Percentiles rank a stretch among this genome's conserved stretches.
Evolutionary conservation across 2,113 vertebrate genomes (phyloP).

Genomic region (Mesembrinibis cayennensis): DNA sequence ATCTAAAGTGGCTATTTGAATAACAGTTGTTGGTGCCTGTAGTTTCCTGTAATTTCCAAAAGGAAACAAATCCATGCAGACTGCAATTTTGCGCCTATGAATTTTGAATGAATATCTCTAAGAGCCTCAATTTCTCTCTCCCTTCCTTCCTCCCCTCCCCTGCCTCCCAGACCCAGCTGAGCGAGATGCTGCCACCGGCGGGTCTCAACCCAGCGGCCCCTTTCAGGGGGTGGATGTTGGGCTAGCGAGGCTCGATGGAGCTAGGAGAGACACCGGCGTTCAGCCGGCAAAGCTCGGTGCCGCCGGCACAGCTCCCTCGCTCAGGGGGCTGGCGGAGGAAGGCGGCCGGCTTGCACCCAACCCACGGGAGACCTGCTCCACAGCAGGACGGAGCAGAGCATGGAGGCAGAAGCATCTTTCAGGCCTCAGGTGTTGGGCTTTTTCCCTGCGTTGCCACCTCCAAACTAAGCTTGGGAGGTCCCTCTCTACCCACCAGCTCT

Average conservation of each 20-base stretch:
- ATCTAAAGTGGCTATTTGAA: constrained; percentile 70
- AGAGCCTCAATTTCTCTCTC: constrained; percentile 39
- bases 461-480: not conserved
- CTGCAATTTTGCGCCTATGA: constrained; percentile 68
- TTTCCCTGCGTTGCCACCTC: not conserved
- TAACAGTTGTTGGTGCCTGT: constrained; percentile 67
- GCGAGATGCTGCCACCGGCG: not conserved
- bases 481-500: not conserved
- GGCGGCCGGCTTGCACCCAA: rapidly evolving
- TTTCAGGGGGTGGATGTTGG: not conserved
- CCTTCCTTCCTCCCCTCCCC: not conserved
- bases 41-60: constrained; percentile 73
- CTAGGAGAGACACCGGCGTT: not conserved
- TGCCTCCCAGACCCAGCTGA: not conserved
- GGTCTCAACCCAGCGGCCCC: rapidly evolving
- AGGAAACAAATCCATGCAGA: constrained; percentile 70
- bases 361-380: not conserved
- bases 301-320: not conserved
- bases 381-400: not conserved
- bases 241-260: not conserved
- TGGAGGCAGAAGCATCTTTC: not conserved
- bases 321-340: not conserved
- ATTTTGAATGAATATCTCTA: constrained; percentile 63
- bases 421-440: not conserved
- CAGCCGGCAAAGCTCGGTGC: rapidly evolving